Base-by-base conservation (phyloP, 2,797 vertebrate genomes). In the Sciaenops ocellatus region DNA sequence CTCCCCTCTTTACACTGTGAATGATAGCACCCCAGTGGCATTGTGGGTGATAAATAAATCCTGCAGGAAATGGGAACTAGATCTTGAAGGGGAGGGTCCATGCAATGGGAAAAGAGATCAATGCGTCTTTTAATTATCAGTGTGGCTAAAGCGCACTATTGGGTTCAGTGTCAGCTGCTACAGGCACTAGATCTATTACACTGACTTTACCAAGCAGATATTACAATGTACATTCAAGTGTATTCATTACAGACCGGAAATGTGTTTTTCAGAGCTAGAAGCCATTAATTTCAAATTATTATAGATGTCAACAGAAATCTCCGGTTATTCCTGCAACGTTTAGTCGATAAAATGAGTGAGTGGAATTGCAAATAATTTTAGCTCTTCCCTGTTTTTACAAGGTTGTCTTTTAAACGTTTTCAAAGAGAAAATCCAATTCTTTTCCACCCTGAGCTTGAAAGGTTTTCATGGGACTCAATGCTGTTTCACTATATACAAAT, bases 71-170 rank as follows among this genome's bases (percentile, higher is more conserved):
- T 87, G 82, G 92, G 85, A 92, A 92, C 89, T 87, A 84, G 90
- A 90, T 92, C 87, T 92, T 85, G 84, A 85, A 86, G 65, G 78
- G 78, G 78, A 89, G 80, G 69, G 80, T 78, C 83, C 68, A 76
- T 46, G 76, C 79, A 75, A 87, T 67, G 60, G 65, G 63, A 68
- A 83, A 52, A 69, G 71, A 86, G 90, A 95, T 95, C 94, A 87
- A 95, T 95, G 92, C 56, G 48, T 85, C 92, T 95, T 94, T 95
- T 95, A 95, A 95, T 95, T 94, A 95, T 88, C 85, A 84, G 84
- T 82, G 83, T 51, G 85, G 90, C 84, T 87, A 91, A 93, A 88
- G 87, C 86, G 56, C 28, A 76, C 90, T 82, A 80, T 81, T 88
- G 89, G 85, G 80, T 89, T 87, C 61, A 41, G 73, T 74, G 79